Base-by-base conservation (phyloP, 2,113 vertebrate species). In the Sinocyclocheilus anophthalmus region DNA sequence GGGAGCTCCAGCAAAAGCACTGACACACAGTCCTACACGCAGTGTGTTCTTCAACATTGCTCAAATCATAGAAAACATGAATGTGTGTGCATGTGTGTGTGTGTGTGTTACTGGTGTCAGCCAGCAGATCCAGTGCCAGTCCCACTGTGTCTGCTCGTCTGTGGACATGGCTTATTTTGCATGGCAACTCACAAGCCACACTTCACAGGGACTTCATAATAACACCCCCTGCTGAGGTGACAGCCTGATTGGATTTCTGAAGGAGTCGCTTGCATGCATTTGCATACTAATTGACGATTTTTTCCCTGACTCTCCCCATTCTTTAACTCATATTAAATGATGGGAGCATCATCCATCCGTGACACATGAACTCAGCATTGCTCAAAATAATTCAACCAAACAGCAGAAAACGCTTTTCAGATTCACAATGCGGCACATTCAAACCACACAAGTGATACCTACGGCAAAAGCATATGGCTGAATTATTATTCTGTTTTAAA, bases 191-290 rank as follows among this genome's bases (percentile, higher is more conserved):
- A 78, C 92, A 91, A 93, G 93, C 92, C 90, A 90, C 93, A 94
- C 93, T 94, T 95, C 94, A 95, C 91, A 94, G 92, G 92, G 94
- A 94, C 94, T 94, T 94, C 91, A 94, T 95, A 95, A 95, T 95
- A 92, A 94, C 93, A 92, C 91, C 93, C 93, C 94, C 94, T 87
- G 91, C 91, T 85, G 94, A 92, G 92, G 90, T 95, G 95, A 94
- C 94, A 95, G 94, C 91, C 95, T 95, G 95, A 95, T 95, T 95
- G 93, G 95, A 94, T 95, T 94, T 94, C 94, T 94, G 91, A 95
- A 93, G 93, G 93, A 93, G 94, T 92, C 91, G 89, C 91, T 88
- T 90, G 93, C 94, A 95, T 94, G 88, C 85, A 95, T 95, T 95
- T 95, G 92, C 95, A 95, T 95, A 92, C 93, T 95, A 94, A 95